Evolutionary conservation across 2,113 vertebrate genomes (phyloP), one percentile per base, ranked within the genome.

Genomic region (Dromaius novaehollandiae): DNA sequence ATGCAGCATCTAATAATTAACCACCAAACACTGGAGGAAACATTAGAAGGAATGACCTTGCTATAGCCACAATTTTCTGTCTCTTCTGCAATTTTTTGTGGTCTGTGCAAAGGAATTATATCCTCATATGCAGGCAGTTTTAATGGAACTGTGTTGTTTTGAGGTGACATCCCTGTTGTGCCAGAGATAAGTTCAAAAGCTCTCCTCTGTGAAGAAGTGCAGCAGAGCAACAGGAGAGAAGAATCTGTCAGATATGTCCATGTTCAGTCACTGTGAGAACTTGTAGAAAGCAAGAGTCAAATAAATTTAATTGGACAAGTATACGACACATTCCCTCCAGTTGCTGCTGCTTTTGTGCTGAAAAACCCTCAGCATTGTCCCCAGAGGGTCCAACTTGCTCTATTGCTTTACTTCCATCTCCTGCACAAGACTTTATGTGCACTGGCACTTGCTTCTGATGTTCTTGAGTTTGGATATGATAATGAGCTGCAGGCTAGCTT

Each of bases 61-160:
- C 15, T 46, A 26, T 2, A 3, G 1, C 42, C 58, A 2, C 65
- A 36, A 7, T 78, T 75, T 50, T 5, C 64, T 60, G 30, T 40
- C 60, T 63, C 36, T 69, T 70, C 42, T 9, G 8, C 16, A n/a
- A 1, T 22, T 26, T 32, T 61, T 64, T 0, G 0, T 15, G 26
- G 1, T 13, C 55, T 36, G n/a, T 36, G 18, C 24, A 3, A 17
- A 16, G 38, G 38, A 55, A 55, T 80, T 0, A 0, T 7, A 3
- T 13, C 77, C 44, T 56, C 44, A 0, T 0, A 2, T 58, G 42
- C 64, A 10, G 28, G 25, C 16, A 5, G 46, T 5, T 7, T 70
- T 40, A 25, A 34, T 5, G 60, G 12, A 36, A 5, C 69, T 2
- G 17, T 11, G 70, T 53, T 50, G 32, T 3, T 68, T 36, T 12